Base-by-base conservation (phyloP, 2,888 invertebrate genomes). In the Priocnemis perturbator region DNA sequence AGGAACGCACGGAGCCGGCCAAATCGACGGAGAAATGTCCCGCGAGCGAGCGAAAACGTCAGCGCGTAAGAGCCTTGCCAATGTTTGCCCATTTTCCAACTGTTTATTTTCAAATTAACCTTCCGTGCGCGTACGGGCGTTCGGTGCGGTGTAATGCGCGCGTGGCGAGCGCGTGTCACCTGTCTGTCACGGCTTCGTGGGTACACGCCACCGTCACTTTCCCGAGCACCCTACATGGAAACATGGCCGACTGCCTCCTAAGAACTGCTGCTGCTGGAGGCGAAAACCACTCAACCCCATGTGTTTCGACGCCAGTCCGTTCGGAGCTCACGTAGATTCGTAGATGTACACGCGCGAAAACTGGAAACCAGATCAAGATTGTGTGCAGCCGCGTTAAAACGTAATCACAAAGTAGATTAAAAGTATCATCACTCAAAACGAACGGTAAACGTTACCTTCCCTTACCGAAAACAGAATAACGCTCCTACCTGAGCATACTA, bases 131-230 rank as follows among this genome's bases (percentile, higher is more conserved):
- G 52, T 21, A 61, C 60, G 58, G 56, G 14, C 55, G 50, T n/a
- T 50, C 56, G 50, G 57, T 23, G 52, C 37, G 47, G 61, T 63
- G 74, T 67, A 76, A 73, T 59, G 71, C 53, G 77, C 86, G 87
- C 87, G 87, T 86, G 87, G 81, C 84, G 60, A 82, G 81, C 88
- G 85, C 88, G 88, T 88, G 88, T 88, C 88, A 89, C 88, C 88
- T 89, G 88, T 87, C 80, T 81, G 86, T 88, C 83, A 88, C 81
- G 89, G 79, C 85, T 79, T 77, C 80, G 78, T 85, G 86, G 75
- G 73, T 83, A 72, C 81, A 77, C 78, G 77, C 75, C 80, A 77
- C 70, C 71, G 69, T 64, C 67, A 76, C 78, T 78, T 77, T 78
- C 76, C 71, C 65, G 79, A 71, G 77, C 79, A 78, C 85, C 82